Conservation (phyloP, 1,140 invertebrate genomes). For the Aporrectodea caliginosa region DNA sequence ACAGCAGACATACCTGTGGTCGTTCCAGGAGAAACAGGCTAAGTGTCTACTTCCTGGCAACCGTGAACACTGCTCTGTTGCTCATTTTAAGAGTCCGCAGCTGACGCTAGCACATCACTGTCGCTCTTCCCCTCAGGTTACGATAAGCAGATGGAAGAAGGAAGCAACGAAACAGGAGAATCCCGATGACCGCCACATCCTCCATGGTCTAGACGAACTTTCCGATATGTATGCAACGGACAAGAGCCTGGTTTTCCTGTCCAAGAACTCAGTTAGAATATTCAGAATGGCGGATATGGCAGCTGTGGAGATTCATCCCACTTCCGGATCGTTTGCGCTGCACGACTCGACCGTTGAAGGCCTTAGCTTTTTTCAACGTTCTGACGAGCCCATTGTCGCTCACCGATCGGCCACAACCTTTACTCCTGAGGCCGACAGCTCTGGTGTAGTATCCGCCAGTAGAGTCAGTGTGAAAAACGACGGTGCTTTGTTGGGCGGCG, state of each 20-base stretch:
- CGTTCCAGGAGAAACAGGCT: background rate
- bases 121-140: background rate
- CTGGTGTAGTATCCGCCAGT: background rate
- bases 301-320: background rate
- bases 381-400: constrained; percentile 4
- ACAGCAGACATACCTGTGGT: background rate
- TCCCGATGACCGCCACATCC: background rate
- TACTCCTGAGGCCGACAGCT: background rate
- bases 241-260: background rate
- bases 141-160: background rate
- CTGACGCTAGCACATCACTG: background rate
- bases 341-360: background rate
- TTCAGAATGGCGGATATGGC: background rate
- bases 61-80: background rate
- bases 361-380: background rate
- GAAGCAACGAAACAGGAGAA: background rate
- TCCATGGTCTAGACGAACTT: background rate
- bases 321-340: background rate
- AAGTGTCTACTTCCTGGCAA: background rate
- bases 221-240: background rate
- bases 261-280: background rate
- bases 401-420: constrained; percentile 2
- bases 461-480: background rate
- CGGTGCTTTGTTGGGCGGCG: background rate
- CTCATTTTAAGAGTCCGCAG: background rate